These are phyloP conservation scores for Enteromius mattozi DNA, from an alignment of 2,797 vertebrate species.

Conservation along the genomic window DNA sequence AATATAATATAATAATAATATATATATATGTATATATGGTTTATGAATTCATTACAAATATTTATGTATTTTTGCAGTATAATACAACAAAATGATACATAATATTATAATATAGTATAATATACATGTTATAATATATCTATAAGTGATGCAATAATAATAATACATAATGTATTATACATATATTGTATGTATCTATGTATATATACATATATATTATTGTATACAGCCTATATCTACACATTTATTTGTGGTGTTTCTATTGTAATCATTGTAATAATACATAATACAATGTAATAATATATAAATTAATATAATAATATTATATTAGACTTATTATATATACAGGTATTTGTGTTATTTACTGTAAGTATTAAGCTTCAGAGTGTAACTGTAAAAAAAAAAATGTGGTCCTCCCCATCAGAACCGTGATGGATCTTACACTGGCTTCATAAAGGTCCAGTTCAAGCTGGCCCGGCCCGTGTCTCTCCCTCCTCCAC, in stretches of 20 bases:
- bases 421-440: constrained; percentile 92
- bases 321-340: not conserved
- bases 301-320: not conserved
- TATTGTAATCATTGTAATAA: not conserved
- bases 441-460: constrained; percentile 97
- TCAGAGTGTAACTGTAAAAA: not conserved
- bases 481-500: constrained; percentile 86
- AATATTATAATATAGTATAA: no score
- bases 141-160: no score
- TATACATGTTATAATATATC: no score
- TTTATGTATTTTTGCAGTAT: not conserved
- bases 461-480: constrained; percentile 91
- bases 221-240: not conserved
- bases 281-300: not conserved
- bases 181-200: no score
- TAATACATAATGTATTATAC: no score
- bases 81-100: not conserved
- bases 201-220: no score
- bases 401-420: constrained; percentile 7
- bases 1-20: no score
- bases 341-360: not conserved
- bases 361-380: not conserved
- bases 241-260: not conserved
- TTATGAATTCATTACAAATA: not conserved
- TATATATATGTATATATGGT: no score